A percentile compares a stretch with the other conserved stretches of the same genome.
phyloP scores from a whole-genome alignment of 1,140 invertebrate species.

The Drosophila murphyi region DNA sequence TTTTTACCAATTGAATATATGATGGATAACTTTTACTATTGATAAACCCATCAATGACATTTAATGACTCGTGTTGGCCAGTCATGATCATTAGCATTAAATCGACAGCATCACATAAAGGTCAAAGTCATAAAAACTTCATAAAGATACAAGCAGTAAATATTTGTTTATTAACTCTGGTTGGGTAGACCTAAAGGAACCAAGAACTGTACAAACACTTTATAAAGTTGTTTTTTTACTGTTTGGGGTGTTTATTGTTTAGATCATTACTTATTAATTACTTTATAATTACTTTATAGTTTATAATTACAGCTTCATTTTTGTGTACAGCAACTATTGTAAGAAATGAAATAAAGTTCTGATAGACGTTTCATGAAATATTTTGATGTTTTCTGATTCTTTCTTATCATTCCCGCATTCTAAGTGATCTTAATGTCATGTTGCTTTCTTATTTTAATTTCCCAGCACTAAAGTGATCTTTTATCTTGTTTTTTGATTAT shows the following conservation, averaged over 20 bases:
- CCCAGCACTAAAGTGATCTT: too few species aligned
- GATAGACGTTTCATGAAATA: too few species aligned
- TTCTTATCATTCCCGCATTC: too few species aligned
- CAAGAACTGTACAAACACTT: background rate
- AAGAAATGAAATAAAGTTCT: too few species aligned
- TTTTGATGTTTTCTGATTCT: too few species aligned
- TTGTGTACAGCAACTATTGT: too few species aligned
- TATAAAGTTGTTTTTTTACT: too few species aligned
- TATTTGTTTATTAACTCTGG: background rate
- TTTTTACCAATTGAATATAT: conserved; percentile 62
- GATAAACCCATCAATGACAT: conserved; percentile 63
- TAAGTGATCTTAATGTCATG: too few species aligned
- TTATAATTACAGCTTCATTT: too few species aligned
- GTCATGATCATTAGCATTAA: conserved; percentile 63
- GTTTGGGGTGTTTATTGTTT: too few species aligned
- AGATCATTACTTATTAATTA: too few species aligned
- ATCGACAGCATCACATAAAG: conserved; percentile 68
- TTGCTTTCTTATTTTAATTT: background rate
- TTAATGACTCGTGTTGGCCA: conserved; percentile 59
- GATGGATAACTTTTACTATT: conserved; percentile 68
- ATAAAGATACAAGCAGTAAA: conserved; percentile 32
- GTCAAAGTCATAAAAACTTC: conserved; percentile 71
- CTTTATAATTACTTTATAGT: too few species aligned
- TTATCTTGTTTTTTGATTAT: background rate
- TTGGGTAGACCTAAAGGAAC: background rate